Percentiles rank a stretch among this genome's conserved stretches.
phyloP scores from a whole-genome alignment of 2,797 vertebrate genomes.

The Ctenochaetus hawaiiensis region DNA sequence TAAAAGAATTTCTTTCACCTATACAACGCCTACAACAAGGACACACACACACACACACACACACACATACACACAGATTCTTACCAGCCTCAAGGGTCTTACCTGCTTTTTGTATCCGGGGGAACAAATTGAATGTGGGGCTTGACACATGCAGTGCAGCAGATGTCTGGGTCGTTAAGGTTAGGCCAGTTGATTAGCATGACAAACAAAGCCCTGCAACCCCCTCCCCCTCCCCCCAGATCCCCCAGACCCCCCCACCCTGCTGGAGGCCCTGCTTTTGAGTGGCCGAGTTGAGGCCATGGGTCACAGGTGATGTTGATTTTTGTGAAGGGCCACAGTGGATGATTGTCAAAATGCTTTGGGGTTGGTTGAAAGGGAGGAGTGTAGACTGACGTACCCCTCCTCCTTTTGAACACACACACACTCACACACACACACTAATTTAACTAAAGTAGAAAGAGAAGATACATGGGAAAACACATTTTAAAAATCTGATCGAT shows the following conservation, averaged over 20 bases:
- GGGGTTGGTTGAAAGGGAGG: conserved; percentile 51
- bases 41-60: conserved; percentile 21
- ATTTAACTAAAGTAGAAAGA: conserved; percentile 27
- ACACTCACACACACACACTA: conserved; percentile 7
- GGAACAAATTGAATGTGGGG: conserved; percentile 82
- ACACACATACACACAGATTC: conserved; percentile 51
- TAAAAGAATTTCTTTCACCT: conserved; percentile 51
- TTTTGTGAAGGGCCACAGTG: conserved; percentile 79
- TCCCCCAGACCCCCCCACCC: conserved; percentile 28
- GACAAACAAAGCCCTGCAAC: conserved; percentile 72
- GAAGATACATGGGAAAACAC: conserved; percentile 39
- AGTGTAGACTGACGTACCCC: conserved; percentile 44
- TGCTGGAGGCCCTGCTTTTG: conserved; percentile 63
- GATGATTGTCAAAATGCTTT: conserved; percentile 77
- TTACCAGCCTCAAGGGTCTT: conserved; percentile 79
- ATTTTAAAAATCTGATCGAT: conserved; percentile 9
- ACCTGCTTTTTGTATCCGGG: conserved; percentile 81
- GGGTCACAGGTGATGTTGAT: conserved; percentile 86
- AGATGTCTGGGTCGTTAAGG: conserved; percentile 85
- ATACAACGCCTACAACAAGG: conserved; percentile 33
- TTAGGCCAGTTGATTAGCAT: conserved; percentile 85
- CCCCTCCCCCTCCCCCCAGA: neutral
- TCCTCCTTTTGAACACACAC: conserved; percentile 40
- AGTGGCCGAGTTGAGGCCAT: conserved; percentile 68
- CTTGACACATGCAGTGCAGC: conserved; percentile 82